Conservation (phyloP, 2,888 invertebrate species). For the Caenorhabditis sinica region DNA sequence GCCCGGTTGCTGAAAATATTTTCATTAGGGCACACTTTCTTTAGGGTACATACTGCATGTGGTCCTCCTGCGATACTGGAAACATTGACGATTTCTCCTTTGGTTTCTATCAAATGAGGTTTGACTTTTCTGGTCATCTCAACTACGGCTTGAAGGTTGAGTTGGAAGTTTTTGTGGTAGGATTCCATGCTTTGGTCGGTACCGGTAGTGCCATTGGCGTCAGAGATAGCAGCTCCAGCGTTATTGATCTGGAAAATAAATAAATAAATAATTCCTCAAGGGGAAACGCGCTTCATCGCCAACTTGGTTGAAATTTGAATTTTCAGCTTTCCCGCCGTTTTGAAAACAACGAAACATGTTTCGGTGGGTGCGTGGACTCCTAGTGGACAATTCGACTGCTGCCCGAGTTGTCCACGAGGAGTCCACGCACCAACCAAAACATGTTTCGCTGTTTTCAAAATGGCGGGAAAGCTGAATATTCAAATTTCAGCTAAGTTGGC, state of each 20-base stretch:
- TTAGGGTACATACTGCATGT: slow-evolving; percentile 3
- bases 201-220: not conserved
- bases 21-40: not conserved
- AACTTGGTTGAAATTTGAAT: too few relatives aligned
- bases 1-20: slow-evolving; percentile 10
- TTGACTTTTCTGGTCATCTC: slow-evolving; percentile 35
- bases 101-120: slow-evolving; percentile 21
- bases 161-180: slow-evolving; percentile 28
- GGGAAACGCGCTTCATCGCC: too few relatives aligned
- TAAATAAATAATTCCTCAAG: too few relatives aligned
- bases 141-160: slow-evolving; percentile 42
- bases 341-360: too few relatives aligned
- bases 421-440: too few relatives aligned
- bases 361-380: too few relatives aligned
- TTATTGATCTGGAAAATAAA: slow-evolving; percentile 45
- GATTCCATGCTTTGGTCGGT: slow-evolving; percentile 13
- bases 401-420: too few relatives aligned
- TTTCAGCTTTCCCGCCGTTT: too few relatives aligned
- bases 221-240: slow-evolving; percentile 36
- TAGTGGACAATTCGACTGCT: too few relatives aligned
- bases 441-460: too few relatives aligned
- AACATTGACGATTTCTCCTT: slow-evolving; percentile 58
- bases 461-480: too few relatives aligned
- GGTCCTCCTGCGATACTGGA: slow-evolving; percentile 43
- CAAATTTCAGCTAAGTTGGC: too few relatives aligned